Evolutionary conservation across 1,140 invertebrate species (phyloP).

Genomic region (Portunus trituberculatus): DNA sequence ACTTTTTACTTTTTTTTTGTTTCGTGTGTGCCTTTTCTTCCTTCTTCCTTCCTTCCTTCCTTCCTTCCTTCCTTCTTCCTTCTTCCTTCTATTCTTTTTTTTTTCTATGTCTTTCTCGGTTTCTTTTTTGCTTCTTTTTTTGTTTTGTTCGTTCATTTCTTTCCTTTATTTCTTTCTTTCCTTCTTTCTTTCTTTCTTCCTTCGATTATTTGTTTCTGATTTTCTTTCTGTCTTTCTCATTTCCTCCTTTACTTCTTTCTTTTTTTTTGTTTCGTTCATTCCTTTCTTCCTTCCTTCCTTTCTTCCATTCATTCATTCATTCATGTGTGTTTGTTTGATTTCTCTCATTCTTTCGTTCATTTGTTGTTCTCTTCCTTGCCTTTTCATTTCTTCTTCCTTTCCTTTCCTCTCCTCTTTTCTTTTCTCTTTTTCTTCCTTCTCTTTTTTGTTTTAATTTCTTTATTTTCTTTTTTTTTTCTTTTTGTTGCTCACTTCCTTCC

Average conservation of each 20-base stretch:
- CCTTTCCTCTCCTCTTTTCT: neutral
- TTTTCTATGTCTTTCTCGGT: neutral
- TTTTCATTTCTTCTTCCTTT: neutral
- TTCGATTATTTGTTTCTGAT: too few relatives aligned
- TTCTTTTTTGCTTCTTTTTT: neutral
- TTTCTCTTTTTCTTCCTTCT: neutral
- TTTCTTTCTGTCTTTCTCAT: too few relatives aligned
- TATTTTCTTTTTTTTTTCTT: neutral
- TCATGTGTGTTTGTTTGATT: too few relatives aligned
- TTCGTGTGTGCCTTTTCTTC: too few relatives aligned
- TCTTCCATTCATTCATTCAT: too few relatives aligned
- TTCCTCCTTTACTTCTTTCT: too few relatives aligned
- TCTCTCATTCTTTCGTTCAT: too few relatives aligned
- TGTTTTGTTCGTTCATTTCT: too few relatives aligned
- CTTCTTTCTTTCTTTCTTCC: too few relatives aligned
- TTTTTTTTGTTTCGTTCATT: neutral
- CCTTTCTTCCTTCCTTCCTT: neutral
- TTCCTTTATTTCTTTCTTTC: too few relatives aligned
- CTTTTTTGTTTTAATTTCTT: neutral
- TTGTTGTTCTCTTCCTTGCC: neutral
- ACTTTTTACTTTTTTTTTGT: neutral
- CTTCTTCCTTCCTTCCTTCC: neutral
- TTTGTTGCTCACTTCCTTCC: neutral
- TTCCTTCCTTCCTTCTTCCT: neutral
- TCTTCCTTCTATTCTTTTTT: neutral